These are phyloP conservation scores for Philopotamus ludificatus DNA, from an alignment of 1,140 invertebrate genomes.

Conservation along the genomic window DNA sequence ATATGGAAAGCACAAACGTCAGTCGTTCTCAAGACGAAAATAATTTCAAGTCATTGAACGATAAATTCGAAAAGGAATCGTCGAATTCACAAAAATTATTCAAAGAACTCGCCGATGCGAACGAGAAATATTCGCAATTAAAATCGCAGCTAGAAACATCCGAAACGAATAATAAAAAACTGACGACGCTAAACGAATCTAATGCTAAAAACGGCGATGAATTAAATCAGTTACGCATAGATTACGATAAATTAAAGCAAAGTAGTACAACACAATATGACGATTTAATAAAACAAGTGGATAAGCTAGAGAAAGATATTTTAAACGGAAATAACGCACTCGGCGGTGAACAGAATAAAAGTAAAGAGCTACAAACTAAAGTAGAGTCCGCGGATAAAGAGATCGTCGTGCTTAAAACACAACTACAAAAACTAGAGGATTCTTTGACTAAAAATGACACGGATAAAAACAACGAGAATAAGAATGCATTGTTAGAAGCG, in stretches of 20 bases:
- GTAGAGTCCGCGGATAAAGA: constrained; percentile 48
- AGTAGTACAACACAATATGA: constrained; percentile 50
- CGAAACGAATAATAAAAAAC: constrained; percentile 52
- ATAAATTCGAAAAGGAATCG: constrained; percentile 56
- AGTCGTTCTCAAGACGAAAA: constrained; percentile 50
- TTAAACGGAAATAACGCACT: constrained; percentile 54
- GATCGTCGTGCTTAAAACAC: constrained; percentile 49
- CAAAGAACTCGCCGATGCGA: constrained; percentile 53
- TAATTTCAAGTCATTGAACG: constrained; percentile 43
- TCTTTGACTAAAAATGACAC: constrained; percentile 46
- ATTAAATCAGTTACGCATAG: constrained; percentile 50
- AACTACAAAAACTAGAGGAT: constrained; percentile 48
- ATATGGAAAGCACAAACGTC: constrained; percentile 62
- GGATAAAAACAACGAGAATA: constrained; percentile 47
- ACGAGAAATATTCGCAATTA: constrained; percentile 53
- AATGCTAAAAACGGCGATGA: constrained; percentile 54
- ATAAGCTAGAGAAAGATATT: constrained; percentile 50
- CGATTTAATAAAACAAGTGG: constrained; percentile 48
- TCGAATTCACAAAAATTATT: constrained; percentile 54
- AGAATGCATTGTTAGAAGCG: constrained; percentile 50
- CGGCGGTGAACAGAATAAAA: constrained; percentile 51
- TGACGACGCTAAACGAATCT: constrained; percentile 52
- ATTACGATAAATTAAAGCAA: constrained; percentile 52
- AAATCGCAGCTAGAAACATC: constrained; percentile 51
- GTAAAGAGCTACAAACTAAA: constrained; percentile 50